Evolutionary conservation across 2,113 vertebrate genomes (phyloP).

Genomic region (Oncorhynchus masou): DNA sequence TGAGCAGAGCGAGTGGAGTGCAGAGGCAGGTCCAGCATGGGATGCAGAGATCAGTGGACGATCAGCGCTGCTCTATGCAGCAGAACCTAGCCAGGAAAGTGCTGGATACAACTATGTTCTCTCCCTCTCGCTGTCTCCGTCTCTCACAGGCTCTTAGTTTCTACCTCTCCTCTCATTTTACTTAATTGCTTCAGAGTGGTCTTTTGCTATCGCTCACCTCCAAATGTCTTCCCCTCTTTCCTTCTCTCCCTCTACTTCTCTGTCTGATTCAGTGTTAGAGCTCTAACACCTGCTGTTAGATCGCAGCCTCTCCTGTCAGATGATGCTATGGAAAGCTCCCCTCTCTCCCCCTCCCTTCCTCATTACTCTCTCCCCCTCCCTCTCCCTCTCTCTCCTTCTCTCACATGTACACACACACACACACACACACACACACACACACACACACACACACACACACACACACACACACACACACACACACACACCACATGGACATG

Average conservation of each 20-base stretch:
- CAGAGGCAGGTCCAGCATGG: conserved; percentile 8
- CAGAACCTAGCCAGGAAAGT: background rate
- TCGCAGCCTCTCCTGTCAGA: conserved; percentile 52
- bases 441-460: too few species aligned
- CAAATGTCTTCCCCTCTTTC: conserved; percentile 44
- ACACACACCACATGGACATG: too few species aligned
- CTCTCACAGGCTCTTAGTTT: conserved; percentile 13
- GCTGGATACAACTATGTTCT: background rate
- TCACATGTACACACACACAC: background rate
- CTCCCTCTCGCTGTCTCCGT: conserved; percentile 12
- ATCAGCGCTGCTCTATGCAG: background rate
- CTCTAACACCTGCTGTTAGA: conserved; percentile 59
- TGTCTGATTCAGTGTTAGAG: conserved; percentile 35
- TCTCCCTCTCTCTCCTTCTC: conserved; percentile 5
- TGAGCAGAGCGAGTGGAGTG: conserved; percentile 20
- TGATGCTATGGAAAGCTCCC: conserved; percentile 60
- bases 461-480: too few species aligned
- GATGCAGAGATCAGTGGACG: conserved; percentile 35
- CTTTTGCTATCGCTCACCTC: too few species aligned
- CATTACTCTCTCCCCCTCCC: conserved; percentile 7
- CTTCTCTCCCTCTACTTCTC: conserved; percentile 19
- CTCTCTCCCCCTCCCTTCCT: conserved; percentile 11
- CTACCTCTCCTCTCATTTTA: conserved; percentile 17
- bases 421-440: too few species aligned
- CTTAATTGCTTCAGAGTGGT: background rate